Evolutionary conservation across 2,113 vertebrate genomes (phyloP), one percentile per base, ranked within the genome.

Genomic region (Cynopterus brachyotis): DNA sequence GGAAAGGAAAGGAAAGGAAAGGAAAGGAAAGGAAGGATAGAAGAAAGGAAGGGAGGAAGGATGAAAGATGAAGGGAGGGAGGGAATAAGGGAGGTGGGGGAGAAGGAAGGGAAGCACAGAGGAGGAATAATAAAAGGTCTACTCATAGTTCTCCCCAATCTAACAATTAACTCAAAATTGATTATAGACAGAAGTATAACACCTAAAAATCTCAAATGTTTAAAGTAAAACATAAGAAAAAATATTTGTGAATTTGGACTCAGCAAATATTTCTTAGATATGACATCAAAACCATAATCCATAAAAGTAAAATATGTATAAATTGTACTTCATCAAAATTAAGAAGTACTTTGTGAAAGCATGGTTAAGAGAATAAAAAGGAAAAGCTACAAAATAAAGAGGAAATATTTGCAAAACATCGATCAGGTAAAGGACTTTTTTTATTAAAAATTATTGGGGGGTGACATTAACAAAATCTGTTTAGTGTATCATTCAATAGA

Each of bases 301-400:
- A 89, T 53, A 37, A 76, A 47, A 94, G 32, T 32, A 76, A 30
- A 62, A 76, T 89, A 16, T 55, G 4, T 55, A 93, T 83, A 83
- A 50, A 19, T 75, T 83, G 40, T 0, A 66, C 17, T 64, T 64
- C 6, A 82, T 69, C 37, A 73, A 81, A 69, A 69, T 59, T 32
- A n/a, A 75, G 47, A 86, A 69, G 17, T 91, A 42, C 6, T 28
- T 12, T 45, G 3, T 81, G 20, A 76, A 87, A 81, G 50, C n/a
- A 82, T 19, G 8, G 35, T 89, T 40, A 50, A 47, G 30, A 47
- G 24, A 93, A 66, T 22, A 10, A 57, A 85, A 32, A 72, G 9
- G 0, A 37, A 72, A 86, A 19, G 3, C 20, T 45, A 84, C 7
- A 64, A 16, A 42, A 84, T 5, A 64, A 16, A 42, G 9, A 60